phyloP scores from a whole-genome alignment of 2,888 invertebrate genomes.

The Syritta pipiens region DNA sequence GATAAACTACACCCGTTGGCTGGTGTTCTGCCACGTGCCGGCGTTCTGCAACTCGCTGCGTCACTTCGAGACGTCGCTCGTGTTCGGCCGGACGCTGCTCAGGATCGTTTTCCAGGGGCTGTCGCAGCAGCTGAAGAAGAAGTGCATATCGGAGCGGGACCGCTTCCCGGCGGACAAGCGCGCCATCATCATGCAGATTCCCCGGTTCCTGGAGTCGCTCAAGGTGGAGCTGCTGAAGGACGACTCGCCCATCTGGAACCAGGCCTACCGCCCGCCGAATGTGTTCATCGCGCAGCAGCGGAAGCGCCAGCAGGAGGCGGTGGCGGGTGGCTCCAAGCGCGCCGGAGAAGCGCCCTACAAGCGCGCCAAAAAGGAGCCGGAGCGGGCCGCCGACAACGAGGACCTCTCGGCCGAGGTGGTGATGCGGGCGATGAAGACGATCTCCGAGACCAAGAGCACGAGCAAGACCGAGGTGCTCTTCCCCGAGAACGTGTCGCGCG shows the following conservation, averaged over 20 bases:
- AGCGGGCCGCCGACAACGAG: constrained; percentile 79
- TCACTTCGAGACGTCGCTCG: constrained; percentile 93
- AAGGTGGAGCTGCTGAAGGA: constrained; percentile 93
- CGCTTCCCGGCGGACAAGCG: constrained; percentile 92
- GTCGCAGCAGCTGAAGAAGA: constrained; percentile 92
- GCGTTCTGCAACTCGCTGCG: constrained; percentile 96
- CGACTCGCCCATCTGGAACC: constrained; percentile 96
- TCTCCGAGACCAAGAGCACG: constrained; percentile 91
- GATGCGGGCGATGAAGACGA: constrained; percentile 89
- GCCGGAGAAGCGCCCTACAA: constrained; percentile 76
- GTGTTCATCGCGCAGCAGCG: constrained; percentile 77
- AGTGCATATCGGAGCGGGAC: constrained; percentile 93
- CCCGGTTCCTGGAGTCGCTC: constrained; percentile 92
- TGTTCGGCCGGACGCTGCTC: constrained; percentile 93
- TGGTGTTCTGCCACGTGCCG: constrained; percentile 97
- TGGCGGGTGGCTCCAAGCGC: constrained; percentile 54
- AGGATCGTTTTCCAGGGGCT: constrained; percentile 91
- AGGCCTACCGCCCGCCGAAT: constrained; percentile 85
- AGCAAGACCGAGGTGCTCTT: constrained; percentile 82
- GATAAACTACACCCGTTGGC: constrained; percentile 95
- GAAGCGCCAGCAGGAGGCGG: constrained; percentile 76
- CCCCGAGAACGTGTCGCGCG: constrained; percentile 91
- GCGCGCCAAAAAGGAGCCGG: constrained; percentile 78
- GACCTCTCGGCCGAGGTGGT: constrained; percentile 90
- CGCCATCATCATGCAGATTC: constrained; percentile 92